These are phyloP conservation scores for Lycocorax pyrrhopterus DNA, from an alignment of 2,113 vertebrate genomes.

Conservation along the genomic window DNA sequence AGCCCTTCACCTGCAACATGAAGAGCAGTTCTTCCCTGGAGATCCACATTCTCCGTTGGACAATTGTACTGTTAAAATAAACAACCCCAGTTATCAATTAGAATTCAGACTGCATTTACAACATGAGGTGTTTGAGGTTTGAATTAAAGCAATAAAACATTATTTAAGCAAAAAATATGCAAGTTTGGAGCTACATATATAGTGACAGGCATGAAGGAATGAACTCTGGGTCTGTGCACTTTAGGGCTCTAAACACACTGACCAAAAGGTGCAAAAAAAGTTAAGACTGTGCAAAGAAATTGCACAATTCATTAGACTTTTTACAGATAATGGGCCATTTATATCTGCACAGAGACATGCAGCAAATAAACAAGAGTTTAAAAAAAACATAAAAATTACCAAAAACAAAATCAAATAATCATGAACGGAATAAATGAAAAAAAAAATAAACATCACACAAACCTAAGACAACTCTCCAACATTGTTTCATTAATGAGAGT, in stretches of 20 bases:
- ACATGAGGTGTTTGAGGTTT: neutral
- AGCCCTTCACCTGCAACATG: constrained; percentile 88
- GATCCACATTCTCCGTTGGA: constrained; percentile 91
- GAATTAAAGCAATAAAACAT: neutral
- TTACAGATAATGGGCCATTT: neutral
- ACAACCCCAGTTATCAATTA: neutral
- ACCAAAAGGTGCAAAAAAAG: neutral
- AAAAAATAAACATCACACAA: neutral
- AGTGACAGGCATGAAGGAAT: neutral
- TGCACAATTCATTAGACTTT: neutral
- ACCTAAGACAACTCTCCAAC: neutral
- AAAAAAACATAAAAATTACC: neutral
- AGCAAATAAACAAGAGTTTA: neutral
- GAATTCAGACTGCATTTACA: neutral
- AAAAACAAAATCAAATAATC: neutral
- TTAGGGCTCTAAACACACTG: neutral
- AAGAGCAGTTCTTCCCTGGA: constrained; percentile 90
- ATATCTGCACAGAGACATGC: neutral
- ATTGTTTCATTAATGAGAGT: neutral
- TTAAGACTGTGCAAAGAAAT: neutral
- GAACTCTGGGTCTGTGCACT: neutral
- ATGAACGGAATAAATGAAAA: neutral
- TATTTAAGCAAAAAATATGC: neutral
- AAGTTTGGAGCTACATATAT: neutral
- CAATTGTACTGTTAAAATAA: constrained; percentile 85